Percentiles rank a stretch among this genome's conserved stretches.
Conservation (phyloP, 2,797 vertebrate genomes). For the Eidolon dupreanum region DNA sequence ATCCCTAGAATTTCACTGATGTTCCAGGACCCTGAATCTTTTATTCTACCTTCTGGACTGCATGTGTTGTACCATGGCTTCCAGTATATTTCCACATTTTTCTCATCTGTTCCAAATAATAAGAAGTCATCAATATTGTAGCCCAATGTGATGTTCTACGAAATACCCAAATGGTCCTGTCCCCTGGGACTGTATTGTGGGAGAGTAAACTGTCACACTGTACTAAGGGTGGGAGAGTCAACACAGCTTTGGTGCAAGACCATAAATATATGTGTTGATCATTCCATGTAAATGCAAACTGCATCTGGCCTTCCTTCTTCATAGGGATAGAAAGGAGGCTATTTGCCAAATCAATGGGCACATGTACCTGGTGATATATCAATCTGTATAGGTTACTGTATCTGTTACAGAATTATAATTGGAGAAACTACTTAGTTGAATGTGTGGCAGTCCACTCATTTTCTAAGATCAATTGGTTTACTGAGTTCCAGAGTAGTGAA, state of each 20-base stretch:
- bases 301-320: not conserved
- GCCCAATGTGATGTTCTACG: not conserved
- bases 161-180: not conserved
- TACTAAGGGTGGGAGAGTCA: not conserved
- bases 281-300: not conserved
- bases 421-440: not conserved
- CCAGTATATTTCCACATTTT: not conserved
- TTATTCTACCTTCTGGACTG: not conserved
- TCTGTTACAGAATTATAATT: not conserved
- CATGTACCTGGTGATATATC: not conserved
- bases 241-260: not conserved
- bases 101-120: not conserved
- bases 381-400: not conserved
- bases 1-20: not conserved
- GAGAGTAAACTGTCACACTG: not conserved
- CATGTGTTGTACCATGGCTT: not conserved
- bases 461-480: not conserved
- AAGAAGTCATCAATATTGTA: not conserved
- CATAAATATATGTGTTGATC: not conserved
- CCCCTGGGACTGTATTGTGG: not conserved
- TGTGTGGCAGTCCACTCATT: not conserved
- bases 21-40: not conserved
- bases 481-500: not conserved
- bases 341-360: not conserved
- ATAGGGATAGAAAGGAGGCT: not conserved